Evolutionary conservation across 2,888 invertebrate genomes (phyloP), one percentile per base, ranked within the genome.

Genomic region (Eutolmus rufibarbis): DNA sequence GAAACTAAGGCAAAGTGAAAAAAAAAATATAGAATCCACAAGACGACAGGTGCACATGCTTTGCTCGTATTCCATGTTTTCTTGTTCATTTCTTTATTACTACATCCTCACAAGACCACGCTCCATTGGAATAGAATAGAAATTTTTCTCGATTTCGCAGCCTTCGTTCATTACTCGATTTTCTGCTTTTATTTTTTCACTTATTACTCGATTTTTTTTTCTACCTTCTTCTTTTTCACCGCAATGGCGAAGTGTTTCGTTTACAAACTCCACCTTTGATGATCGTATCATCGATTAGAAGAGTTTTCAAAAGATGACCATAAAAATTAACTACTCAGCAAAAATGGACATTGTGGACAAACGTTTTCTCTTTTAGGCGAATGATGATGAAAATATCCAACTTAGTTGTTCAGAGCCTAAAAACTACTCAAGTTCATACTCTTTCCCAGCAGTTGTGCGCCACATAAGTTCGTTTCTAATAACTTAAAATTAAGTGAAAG

Each of bases 31-130:
- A 46, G n/a, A 76, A 16, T 76, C 34, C 40, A 2, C 57, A 82
- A 82, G 82, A 82, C 82, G 82, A 82, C 82, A 82, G 82, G 82
- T 82, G 82, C 57, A 57, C 82, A 66, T 66, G 14, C 16, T 82
- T 57, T 82, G 82, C 66, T 82, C 66, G 66, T 82, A 66, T 66
- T 34, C 40, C 34, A 57, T 82, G 82, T 82, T 82, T 82, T 56
- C 82, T 57, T 66, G 19, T 66, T 82, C 82, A 28, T 51, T 66
- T 82, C 37, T 82, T 66, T 37, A 40, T 66, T 82, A 43, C 51
- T 82, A 57, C 56, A 28, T 34, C 28, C 37, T 66, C 57, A 19
- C 9, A 34, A 37, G 23, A 57, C 66, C 82, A 82, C 66, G 82
- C 82, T 82, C 23, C 82, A 82, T 57, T 57, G 82, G 66, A 82